These are phyloP conservation scores for Montipora capitata DNA, from an alignment of 92 coral and sea anemone genomes.

Conservation along the genomic window DNA sequence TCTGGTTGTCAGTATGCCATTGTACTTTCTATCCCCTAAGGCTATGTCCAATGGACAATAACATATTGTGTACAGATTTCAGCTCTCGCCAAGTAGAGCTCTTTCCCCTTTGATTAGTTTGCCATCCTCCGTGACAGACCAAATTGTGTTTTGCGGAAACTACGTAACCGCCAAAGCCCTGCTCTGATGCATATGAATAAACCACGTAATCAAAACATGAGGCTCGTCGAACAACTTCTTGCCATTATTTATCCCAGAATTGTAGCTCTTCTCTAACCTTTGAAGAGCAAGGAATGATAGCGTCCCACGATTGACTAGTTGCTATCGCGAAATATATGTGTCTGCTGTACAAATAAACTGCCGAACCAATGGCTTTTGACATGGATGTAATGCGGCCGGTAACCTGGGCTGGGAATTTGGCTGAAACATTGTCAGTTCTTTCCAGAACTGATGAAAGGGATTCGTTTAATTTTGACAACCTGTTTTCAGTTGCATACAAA, in stretches of 20 bases:
- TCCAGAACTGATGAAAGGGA: conserved; percentile 9
- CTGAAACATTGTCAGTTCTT: conserved; percentile 30
- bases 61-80: conserved; percentile 36
- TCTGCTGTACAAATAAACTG: conserved; percentile 57
- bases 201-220: background rate
- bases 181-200: conserved; percentile 47
- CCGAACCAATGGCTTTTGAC: conserved; percentile 42
- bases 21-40: conserved; percentile 47
- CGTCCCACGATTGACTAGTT: conserved; percentile 38
- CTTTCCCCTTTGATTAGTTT: conserved; percentile 14
- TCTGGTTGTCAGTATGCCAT: conserved; percentile 70
- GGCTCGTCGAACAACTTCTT: background rate
- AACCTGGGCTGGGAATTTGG: conserved; percentile 51
- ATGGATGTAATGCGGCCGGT: conserved; percentile 70
- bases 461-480: conserved; percentile 42
- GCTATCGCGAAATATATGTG: conserved; percentile 56
- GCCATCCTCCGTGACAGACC: conserved; percentile 34
- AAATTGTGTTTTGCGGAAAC: conserved; percentile 35
- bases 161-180: conserved; percentile 49
- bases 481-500: conserved; percentile 49
- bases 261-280: conserved; percentile 21
- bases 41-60: conserved; percentile 40
- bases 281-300: conserved; percentile 6
- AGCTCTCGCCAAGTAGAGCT: conserved; percentile 39
- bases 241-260: conserved; percentile 37